Evolutionary conservation across 2,888 invertebrate species (phyloP).

Genomic region (Chrysina gloriosa): DNA sequence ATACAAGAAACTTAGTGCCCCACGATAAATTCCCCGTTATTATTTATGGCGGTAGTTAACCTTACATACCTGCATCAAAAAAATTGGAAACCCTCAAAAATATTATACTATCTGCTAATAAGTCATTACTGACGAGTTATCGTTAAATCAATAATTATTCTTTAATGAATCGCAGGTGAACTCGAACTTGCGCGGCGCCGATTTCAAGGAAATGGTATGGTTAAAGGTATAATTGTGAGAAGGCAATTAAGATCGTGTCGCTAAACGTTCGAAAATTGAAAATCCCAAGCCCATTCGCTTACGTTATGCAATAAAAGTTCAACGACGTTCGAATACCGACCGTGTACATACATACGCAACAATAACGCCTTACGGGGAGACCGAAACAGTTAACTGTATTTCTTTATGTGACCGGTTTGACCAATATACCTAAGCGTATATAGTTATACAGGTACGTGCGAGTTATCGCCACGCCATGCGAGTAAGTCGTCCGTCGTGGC

Average conservation of each 20-base stretch:
- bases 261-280: constrained; percentile 12
- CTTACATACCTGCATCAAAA: too few relatives aligned
- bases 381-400: constrained; percentile 36
- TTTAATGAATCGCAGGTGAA: too few relatives aligned
- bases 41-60: too few relatives aligned
- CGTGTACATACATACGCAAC: constrained; percentile 14
- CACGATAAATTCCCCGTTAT: too few relatives aligned
- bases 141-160: too few relatives aligned
- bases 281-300: not conserved
- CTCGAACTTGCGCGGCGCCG: too few relatives aligned
- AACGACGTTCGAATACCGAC: constrained; percentile 28
- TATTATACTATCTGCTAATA: too few relatives aligned
- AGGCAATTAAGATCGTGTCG: not conserved
- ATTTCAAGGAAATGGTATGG: not conserved
- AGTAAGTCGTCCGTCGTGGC: constrained; percentile 5
- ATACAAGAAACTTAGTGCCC: too few relatives aligned
- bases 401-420: constrained; percentile 37
- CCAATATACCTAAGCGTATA: constrained; percentile 15
- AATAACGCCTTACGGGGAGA: constrained; percentile 31
- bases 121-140: too few relatives aligned
- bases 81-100: too few relatives aligned
- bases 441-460: not conserved
- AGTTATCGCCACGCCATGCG: not conserved
- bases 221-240: not conserved
- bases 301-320: constrained; percentile 35